Percentiles rank a stretch among this genome's conserved stretches.
Evolutionary conservation across 2,113 vertebrate species (phyloP).

Genomic region (Menura novaehollandiae): DNA sequence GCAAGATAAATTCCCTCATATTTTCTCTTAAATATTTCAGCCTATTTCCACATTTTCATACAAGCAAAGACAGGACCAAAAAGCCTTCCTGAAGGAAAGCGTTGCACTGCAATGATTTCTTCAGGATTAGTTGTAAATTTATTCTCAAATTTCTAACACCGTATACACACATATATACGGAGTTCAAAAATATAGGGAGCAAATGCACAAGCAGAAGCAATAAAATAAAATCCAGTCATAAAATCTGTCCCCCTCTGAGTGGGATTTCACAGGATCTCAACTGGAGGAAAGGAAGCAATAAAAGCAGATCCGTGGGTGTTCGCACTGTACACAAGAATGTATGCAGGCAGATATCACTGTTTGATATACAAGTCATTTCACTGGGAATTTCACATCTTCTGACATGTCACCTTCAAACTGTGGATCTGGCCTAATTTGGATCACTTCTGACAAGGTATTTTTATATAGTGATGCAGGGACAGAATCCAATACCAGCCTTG

Average conservation of each 20-base stretch:
- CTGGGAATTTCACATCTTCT: neutral
- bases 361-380: neutral
- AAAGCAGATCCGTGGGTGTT: neutral
- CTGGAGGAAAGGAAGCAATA: neutral
- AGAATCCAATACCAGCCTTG: neutral
- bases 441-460: neutral
- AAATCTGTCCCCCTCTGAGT: neutral
- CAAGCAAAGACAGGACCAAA: neutral
- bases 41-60: neutral
- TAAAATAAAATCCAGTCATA: neutral
- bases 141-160: neutral
- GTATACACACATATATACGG: neutral
- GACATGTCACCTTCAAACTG: neutral
- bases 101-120: neutral
- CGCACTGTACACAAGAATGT: neutral
- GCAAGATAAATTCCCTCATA: neutral
- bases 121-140: neutral
- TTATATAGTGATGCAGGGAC: accelerated
- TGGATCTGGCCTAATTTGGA: neutral
- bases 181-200: neutral
- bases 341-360: neutral
- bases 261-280: conserved; percentile 12
- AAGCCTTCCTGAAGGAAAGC: neutral
- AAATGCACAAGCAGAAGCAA: neutral
- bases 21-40: neutral